These are phyloP conservation scores for Falco concolor DNA, from an alignment of 2,797 vertebrate species.

Conservation along the genomic window DNA sequence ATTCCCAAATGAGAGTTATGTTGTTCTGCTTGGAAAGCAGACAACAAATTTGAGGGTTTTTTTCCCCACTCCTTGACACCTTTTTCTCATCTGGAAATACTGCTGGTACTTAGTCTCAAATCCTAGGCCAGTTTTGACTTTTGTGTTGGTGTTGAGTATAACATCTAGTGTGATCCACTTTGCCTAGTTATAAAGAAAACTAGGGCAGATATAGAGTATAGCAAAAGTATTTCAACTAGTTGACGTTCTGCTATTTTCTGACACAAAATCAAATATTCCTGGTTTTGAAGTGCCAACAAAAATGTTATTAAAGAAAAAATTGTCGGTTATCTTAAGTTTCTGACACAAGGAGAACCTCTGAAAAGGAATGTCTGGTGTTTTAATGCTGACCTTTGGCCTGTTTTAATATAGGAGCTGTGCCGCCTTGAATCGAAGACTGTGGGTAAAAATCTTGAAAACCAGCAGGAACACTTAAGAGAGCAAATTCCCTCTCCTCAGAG, in stretches of 20 bases:
- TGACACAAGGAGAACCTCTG: not conserved
- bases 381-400: not conserved
- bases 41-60: not conserved
- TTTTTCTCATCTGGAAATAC: not conserved
- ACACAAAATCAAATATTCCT: not conserved
- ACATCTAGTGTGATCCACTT: not conserved
- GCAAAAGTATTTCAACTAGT: not conserved
- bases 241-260: not conserved
- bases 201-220: not conserved
- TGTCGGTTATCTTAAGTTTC: not conserved
- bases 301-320: not conserved
- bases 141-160: not conserved
- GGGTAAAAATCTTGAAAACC: slow-evolving; percentile 62
- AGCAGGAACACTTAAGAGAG: slow-evolving; percentile 71
- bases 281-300: not conserved
- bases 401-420: slow-evolving; percentile 80
- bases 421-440: slow-evolving; percentile 78
- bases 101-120: not conserved
- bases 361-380: not conserved
- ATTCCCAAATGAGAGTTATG: not conserved
- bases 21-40: not conserved
- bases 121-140: not conserved
- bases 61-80: accelerated
- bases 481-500: slow-evolving; percentile 72
- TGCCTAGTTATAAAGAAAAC: not conserved